These are phyloP conservation scores for Rhingia rostrata DNA, from an alignment of 2,888 invertebrate genomes.

Conservation along the genomic window DNA sequence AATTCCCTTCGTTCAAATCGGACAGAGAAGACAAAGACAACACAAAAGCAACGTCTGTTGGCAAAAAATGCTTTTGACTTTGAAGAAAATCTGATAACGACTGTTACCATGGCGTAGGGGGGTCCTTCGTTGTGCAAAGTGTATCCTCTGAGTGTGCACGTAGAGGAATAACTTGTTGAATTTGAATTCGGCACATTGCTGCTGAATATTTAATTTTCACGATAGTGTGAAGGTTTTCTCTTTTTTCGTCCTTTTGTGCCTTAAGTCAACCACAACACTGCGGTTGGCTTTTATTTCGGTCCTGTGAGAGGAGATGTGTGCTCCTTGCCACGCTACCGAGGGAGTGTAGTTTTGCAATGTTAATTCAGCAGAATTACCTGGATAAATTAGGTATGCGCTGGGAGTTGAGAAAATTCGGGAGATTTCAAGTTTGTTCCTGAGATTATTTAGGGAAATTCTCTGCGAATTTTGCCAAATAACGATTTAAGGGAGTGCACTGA, in stretches of 20 bases:
- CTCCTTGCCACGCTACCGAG: background rate
- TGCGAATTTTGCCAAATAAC: background rate
- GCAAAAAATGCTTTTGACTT: conserved; percentile 15
- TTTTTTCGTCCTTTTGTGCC: background rate
- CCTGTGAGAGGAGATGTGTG: background rate
- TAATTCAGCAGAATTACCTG: conserved; percentile 46
- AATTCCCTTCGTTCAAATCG: conserved; percentile 22
- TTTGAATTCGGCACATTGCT: conserved; percentile 58
- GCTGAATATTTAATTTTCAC: conserved; percentile 47
- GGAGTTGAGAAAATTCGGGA: background rate
- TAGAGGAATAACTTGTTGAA: conserved; percentile 69
- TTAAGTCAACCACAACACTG: background rate
- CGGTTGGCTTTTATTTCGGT: background rate
- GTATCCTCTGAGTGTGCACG: conserved; percentile 22
- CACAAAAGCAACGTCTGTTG: background rate
- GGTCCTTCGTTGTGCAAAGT: background rate
- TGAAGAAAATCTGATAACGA: conserved; percentile 1
- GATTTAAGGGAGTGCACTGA: too few species aligned
- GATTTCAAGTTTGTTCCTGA: background rate
- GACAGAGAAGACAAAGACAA: conserved; percentile 3
- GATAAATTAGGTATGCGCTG: conserved; percentile 26
- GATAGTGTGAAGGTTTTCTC: conserved; percentile 32
- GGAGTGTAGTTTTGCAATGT: conserved; percentile 39
- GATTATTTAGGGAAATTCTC: background rate
- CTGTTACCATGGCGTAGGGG: conserved; percentile 5